phyloP scores from a whole-genome alignment of 2,888 invertebrate genomes.

The Drosophila trichaetosa region DNA sequence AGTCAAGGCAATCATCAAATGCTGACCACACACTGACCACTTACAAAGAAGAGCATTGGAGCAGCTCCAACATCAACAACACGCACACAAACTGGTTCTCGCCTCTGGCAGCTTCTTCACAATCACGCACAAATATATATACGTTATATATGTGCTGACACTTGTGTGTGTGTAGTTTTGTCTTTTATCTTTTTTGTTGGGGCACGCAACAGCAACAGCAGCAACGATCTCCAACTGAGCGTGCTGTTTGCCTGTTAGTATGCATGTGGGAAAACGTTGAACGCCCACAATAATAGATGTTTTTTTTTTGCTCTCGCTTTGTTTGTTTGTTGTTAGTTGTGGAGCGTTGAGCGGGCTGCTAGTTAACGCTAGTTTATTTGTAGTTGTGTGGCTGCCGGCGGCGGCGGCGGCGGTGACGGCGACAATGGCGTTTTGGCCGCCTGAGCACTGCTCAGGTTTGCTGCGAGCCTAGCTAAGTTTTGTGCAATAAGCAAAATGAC shows the following conservation, averaged over 20 bases:
- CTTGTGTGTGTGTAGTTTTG: slow-evolving; percentile 36
- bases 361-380: slow-evolving; percentile 38
- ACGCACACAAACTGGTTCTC: slow-evolving; percentile 64
- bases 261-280: slow-evolving; percentile 84
- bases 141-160: background rate
- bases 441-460: slow-evolving; percentile 39
- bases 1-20: slow-evolving; percentile 69
- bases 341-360: slow-evolving; percentile 17
- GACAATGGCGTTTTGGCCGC: slow-evolving; percentile 22
- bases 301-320: slow-evolving; percentile 53
- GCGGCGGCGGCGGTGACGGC: slow-evolving; percentile 17
- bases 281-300: slow-evolving; percentile 83
- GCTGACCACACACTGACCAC: slow-evolving; percentile 67
- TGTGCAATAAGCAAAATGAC: slow-evolving; percentile 85
- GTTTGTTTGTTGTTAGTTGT: slow-evolving; percentile 54
- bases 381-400: slow-evolving; percentile 24
- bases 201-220: slow-evolving; percentile 32
- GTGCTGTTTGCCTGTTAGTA: slow-evolving; percentile 77
- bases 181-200: slow-evolving; percentile 22
- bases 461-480: slow-evolving; percentile 75
- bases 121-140: slow-evolving; percentile 22
- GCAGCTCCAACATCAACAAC: slow-evolving; percentile 21
- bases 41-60: slow-evolving; percentile 17
- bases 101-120: slow-evolving; percentile 49
- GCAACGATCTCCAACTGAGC: slow-evolving; percentile 13